Evolutionary conservation across 1,140 invertebrate genomes (phyloP).

Genomic region (Pseudomyrmex flavicornis): DNA sequence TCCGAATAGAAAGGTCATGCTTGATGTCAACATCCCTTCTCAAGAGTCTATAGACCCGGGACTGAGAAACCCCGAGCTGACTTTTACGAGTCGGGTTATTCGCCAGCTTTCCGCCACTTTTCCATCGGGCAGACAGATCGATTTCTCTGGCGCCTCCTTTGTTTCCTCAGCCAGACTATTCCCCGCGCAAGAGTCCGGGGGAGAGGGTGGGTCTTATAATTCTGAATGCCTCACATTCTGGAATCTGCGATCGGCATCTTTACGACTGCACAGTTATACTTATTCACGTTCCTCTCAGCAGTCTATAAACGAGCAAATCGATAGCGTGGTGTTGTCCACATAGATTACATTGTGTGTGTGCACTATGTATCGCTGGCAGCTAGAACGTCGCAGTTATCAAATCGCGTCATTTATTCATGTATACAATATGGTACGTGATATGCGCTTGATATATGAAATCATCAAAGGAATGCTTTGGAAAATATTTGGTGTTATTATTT

Average conservation of each 20-base stretch:
- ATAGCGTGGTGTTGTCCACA: constrained; percentile 21
- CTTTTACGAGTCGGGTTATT: constrained; percentile 41
- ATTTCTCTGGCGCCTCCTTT: constrained; percentile 76
- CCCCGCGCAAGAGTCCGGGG: neutral
- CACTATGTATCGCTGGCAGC: neutral
- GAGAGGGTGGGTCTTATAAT: neutral
- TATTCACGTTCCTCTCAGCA: neutral
- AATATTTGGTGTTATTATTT: neutral
- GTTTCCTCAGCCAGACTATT: constrained; percentile 52
- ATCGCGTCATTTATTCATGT: constrained; percentile 15
- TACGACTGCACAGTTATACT: constrained; percentile 4
- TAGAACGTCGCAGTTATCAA: constrained; percentile 3
- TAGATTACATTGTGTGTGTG: neutral
- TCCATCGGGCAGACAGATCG: constrained; percentile 76
- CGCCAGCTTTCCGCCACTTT: constrained; percentile 46
- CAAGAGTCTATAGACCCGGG: constrained; percentile 14
- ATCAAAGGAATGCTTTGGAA: neutral
- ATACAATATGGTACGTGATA: neutral
- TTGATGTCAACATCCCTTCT: constrained; percentile 35
- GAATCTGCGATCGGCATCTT: constrained; percentile 56
- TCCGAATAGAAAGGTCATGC: constrained; percentile 1
- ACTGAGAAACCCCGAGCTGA: constrained; percentile 42
- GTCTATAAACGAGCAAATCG: constrained; percentile 32
- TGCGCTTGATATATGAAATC: neutral
- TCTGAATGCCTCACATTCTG: constrained; percentile 35